A percentile compares a stretch with the other conserved stretches of the same genome.
These are phyloP conservation scores for Dolichoris vasculosae DNA, from an alignment of 1,140 invertebrate species.

Conservation along the genomic window DNA sequence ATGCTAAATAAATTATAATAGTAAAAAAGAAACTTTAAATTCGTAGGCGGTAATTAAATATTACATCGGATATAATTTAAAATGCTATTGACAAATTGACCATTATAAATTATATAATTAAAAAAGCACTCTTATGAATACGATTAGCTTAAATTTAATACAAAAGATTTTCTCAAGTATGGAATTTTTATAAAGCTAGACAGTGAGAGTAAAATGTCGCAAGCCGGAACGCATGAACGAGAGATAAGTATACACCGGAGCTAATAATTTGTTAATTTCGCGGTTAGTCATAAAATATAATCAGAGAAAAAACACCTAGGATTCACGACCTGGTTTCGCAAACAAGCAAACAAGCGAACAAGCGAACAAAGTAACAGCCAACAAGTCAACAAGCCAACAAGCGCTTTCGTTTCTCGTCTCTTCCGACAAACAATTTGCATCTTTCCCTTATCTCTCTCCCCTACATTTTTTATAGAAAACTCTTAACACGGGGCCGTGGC, in stretches of 20 bases:
- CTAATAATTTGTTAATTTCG: conserved; percentile 4
- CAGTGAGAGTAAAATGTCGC: neutral
- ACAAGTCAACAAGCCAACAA: neutral
- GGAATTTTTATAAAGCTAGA: neutral
- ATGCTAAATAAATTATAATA: too few relatives aligned
- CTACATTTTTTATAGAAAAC: neutral
- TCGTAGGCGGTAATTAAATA: too few relatives aligned
- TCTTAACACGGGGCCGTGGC: neutral
- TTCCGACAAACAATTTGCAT: conserved; percentile 5
- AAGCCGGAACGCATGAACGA: neutral
- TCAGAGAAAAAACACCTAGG: neutral
- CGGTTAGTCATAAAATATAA: neutral
- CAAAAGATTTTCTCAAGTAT: neutral
- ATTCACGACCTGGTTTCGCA: neutral
- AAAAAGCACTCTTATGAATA: neutral
- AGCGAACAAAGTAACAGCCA: too few relatives aligned
- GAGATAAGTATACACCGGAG: neutral
- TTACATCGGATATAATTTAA: neutral
- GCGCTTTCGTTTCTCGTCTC: neutral
- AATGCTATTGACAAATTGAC: too few relatives aligned
- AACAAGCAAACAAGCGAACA: neutral
- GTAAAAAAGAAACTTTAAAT: too few relatives aligned
- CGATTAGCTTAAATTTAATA: neutral
- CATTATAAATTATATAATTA: neutral
- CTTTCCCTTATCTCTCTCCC: neutral